Evolutionary conservation across 2,888 invertebrate genomes (phyloP), one percentile per base, ranked within the genome.

Genomic region (Beris chalybata): DNA sequence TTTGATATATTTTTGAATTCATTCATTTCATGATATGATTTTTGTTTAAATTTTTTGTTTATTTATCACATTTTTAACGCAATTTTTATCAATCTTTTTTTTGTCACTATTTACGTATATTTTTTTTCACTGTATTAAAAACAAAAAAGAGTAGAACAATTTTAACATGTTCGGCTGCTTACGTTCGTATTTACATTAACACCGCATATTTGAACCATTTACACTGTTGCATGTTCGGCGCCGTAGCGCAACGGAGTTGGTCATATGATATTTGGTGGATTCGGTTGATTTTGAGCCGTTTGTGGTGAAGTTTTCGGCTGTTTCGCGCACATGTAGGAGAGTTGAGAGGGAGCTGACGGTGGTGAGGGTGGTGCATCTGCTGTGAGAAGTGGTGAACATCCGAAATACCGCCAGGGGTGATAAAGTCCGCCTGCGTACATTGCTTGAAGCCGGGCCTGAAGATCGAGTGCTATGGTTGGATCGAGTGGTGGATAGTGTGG

Each of bases 231-330:
- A 70, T 78, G 77, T 72, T 78, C 78, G 64, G 79, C 78, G 74
- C 79, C 78, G 72, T 76, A 81, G 75, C 81, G 81, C 75, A 81
- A 70, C 44, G 81, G 81, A 78, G 81, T 81, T 74, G 81, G 81
- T 81, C 81, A 81, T 77, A 81, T 81, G 70, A 81, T 78, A 71
- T 78, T 81, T 3, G 79, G 77, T 50, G 79, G 76, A 44, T 76
- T 75, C 68, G 75, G 75, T 47, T 61, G 65, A 32, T 9, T 38
- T 6, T 47, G 61, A 11, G 52, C 12, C 3, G 50, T 50, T 9
- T 50, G 48, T 5, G 81, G 79, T 30, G 81, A 81, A 32, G 79
- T 76, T 65, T 79, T 80, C 52, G 76, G 74, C 58, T 78, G 78
- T 67, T 80, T 81, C 53, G 80, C 78, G 68, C 79, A 79, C 11